Conservation (phyloP, 2,888 invertebrate genomes). For the Junonia oenone region DNA sequence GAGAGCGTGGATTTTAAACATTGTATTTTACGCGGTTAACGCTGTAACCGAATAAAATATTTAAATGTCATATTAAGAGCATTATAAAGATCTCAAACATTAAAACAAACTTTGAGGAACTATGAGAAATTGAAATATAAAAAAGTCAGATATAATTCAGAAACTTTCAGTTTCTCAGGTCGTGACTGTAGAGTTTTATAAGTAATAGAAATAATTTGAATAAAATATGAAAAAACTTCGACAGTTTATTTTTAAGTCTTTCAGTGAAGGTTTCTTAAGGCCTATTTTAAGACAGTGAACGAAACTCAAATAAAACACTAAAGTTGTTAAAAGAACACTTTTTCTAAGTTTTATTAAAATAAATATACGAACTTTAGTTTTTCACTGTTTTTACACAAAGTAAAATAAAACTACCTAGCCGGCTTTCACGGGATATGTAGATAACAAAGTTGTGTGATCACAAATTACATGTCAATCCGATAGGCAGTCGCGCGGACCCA, state of each 20-base stretch:
- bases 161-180: background rate
- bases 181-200: background rate
- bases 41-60: conserved; percentile 33
- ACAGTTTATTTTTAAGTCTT: background rate
- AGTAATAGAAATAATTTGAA: background rate
- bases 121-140: conserved; percentile 2
- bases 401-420: background rate
- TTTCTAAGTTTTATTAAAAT: background rate
- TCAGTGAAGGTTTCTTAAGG: too few species aligned
- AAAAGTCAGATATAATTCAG: background rate
- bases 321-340: background rate
- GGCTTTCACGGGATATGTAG: conserved; percentile 18
- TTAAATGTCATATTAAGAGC: conserved; percentile 23
- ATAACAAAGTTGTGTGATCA: conserved; percentile 46
- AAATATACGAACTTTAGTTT: background rate
- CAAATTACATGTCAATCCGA: conserved; percentile 67
- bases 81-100: conserved; percentile 5
- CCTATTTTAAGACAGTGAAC: background rate
- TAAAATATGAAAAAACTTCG: background rate
- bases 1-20: conserved; percentile 54
- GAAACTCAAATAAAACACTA: too few species aligned
- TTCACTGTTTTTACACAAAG: background rate
- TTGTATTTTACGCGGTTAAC: conserved; percentile 44
- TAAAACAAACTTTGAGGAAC: conserved; percentile 11
- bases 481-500: conserved; percentile 54